Evolutionary conservation across 2,113 vertebrate species (phyloP).

Genomic region (Chitala chitala): DNA sequence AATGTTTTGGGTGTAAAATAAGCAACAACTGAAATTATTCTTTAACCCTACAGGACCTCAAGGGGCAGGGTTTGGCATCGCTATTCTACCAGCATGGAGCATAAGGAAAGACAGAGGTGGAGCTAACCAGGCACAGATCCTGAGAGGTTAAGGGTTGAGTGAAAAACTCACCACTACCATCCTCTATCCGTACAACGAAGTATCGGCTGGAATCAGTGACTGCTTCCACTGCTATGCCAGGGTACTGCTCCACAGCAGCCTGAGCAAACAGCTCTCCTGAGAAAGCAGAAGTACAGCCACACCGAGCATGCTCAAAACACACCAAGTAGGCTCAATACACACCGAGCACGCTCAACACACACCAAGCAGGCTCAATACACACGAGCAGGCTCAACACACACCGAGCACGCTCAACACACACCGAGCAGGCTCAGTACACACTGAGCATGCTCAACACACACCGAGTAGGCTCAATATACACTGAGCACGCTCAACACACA

Average conservation of each 20-base stretch:
- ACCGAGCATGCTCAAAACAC: neutral
- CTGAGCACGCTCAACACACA: no score
- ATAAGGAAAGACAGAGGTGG: neutral
- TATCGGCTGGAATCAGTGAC: conserved; percentile 93
- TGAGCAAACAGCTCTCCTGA: conserved; percentile 93
- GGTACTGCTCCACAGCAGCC: conserved; percentile 87
- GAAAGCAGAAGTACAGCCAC: conserved; percentile 21
- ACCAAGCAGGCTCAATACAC: neutral
- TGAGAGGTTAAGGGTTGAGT: neutral
- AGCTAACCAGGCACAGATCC: no score
- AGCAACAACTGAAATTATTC: no score
- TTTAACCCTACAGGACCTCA: no score
- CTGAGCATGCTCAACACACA: no score
- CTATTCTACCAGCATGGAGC: no score
- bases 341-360: neutral
- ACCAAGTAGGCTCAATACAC: neutral
- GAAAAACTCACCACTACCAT: conserved; percentile 72
- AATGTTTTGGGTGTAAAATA: no score
- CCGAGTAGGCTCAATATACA: no score
- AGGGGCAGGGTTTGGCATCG: no score
- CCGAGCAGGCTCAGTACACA: no score
- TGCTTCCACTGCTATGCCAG: conserved; percentile 72
- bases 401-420: no score
- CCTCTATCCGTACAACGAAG: conserved; percentile 85
- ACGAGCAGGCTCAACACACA: neutral